phyloP scores from a whole-genome alignment of 2,797 vertebrate species.

The Myripristis jacobus region DNA sequence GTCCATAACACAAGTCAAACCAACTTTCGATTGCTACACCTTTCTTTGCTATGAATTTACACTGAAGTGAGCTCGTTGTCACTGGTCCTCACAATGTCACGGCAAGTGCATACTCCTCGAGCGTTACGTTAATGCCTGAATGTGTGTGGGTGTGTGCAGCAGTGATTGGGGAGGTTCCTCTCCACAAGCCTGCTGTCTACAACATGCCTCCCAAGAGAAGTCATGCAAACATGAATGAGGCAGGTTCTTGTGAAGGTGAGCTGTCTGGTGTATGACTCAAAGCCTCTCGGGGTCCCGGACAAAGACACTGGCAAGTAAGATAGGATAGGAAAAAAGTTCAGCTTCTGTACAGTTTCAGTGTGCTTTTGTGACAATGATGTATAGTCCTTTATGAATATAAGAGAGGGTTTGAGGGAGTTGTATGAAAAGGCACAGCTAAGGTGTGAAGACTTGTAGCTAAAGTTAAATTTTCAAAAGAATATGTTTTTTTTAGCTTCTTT shows the following conservation, averaged over 20 bases:
- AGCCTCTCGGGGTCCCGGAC: conserved; percentile 22
- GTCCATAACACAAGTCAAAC: no score
- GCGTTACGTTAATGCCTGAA: background rate
- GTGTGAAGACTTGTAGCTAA: conserved; percentile 53
- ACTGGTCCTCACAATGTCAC: background rate
- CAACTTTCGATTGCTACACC: no score
- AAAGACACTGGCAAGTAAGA: conserved; percentile 23
- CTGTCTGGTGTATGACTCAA: conserved; percentile 10
- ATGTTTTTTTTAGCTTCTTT: conserved; percentile 1
- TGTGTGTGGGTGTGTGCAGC: conserved; percentile 16
- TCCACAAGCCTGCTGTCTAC: conserved; percentile 13
- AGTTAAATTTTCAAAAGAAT: conserved; percentile 44
- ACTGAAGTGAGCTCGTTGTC: background rate
- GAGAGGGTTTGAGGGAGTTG: conserved; percentile 17
- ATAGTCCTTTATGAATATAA: conserved; percentile 16
- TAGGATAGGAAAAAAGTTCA: background rate
- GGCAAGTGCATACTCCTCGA: conserved; percentile 6
- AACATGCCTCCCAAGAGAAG: conserved; percentile 22
- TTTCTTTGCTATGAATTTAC: background rate
- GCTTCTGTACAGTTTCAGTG: background rate
- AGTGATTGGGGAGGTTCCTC: conserved; percentile 2
- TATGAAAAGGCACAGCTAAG: conserved; percentile 66
- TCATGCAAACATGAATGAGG: conserved; percentile 34
- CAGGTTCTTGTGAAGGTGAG: conserved; percentile 32
- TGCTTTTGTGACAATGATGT: conserved; percentile 40